Conservation (phyloP, 1,140 invertebrate species). For the Euura saliciscinereae region DNA sequence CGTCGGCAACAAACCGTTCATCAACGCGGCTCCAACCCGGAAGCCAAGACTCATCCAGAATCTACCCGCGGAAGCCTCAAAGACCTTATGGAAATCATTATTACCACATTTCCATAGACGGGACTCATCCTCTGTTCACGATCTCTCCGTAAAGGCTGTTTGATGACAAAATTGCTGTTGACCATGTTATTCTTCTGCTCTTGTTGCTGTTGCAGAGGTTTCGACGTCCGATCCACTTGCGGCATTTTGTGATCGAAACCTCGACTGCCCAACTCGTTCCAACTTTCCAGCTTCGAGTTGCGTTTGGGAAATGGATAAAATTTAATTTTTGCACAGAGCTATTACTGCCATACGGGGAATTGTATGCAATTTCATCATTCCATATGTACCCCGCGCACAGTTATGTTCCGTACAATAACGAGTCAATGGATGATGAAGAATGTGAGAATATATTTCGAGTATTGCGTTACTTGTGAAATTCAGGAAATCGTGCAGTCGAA, state of each 20-base stretch:
- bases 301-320: neutral
- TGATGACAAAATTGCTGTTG: constrained; percentile 31
- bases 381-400: neutral
- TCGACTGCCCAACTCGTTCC: constrained; percentile 27
- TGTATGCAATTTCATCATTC: neutral
- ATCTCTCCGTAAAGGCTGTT: constrained; percentile 39
- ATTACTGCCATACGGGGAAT: neutral
- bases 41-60: too few species aligned
- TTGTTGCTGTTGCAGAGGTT: constrained; percentile 52
- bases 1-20: too few species aligned
- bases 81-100: too few species aligned
- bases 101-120: constrained; percentile 65
- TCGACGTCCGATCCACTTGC: constrained; percentile 68
- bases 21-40: too few species aligned
- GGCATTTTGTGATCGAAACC: constrained; percentile 45
- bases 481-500: neutral
- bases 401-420: neutral
- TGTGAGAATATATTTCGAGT: neutral
- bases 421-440: neutral
- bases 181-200: constrained; percentile 28
- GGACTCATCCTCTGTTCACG: constrained; percentile 66
- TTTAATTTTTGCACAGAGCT: neutral
- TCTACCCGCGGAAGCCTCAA: too few species aligned
- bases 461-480: neutral
- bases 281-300: constrained; percentile 33